phyloP scores from a whole-genome alignment of 2,888 invertebrate species.

The Adineta ricciae region DNA sequence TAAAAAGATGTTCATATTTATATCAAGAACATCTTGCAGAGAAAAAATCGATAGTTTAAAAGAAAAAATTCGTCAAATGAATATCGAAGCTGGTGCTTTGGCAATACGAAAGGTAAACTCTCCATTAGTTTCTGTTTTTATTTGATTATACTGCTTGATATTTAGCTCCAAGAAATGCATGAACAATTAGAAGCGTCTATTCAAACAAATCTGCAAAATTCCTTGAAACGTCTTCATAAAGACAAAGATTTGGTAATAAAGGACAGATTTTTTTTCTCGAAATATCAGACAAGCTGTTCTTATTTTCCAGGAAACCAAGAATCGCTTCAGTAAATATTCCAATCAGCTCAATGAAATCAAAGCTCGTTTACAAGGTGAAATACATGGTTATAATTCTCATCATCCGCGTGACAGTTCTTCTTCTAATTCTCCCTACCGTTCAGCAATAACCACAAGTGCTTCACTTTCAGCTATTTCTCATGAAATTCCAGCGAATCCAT shows the following conservation, averaged over 20 bases:
- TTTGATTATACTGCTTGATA: no score
- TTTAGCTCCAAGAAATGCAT: not conserved
- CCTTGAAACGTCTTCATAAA: not conserved
- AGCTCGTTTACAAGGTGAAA: not conserved
- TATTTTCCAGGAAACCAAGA: not conserved
- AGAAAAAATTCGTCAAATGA: not conserved
- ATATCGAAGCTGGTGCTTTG: not conserved
- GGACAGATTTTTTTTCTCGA: no score
- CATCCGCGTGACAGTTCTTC: not conserved
- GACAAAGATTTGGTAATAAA: not conserved
- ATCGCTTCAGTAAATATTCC: not conserved
- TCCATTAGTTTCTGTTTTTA: not conserved
- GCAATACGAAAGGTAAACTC: not conserved
- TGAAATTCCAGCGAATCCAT: not conserved
- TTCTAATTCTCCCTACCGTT: not conserved
- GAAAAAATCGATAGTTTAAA: not conserved
- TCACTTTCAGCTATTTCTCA: constrained; percentile 1
- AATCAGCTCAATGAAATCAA: not conserved
- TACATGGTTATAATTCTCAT: not conserved
- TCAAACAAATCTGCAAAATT: not conserved
- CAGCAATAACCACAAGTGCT: not conserved
- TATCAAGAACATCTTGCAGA: not conserved
- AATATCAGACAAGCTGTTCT: no score
- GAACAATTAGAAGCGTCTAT: not conserved
- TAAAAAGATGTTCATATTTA: no score